These are phyloP conservation scores for Cygnus atratus DNA, from an alignment of 2,113 vertebrate genomes.

Conservation along the genomic window DNA sequence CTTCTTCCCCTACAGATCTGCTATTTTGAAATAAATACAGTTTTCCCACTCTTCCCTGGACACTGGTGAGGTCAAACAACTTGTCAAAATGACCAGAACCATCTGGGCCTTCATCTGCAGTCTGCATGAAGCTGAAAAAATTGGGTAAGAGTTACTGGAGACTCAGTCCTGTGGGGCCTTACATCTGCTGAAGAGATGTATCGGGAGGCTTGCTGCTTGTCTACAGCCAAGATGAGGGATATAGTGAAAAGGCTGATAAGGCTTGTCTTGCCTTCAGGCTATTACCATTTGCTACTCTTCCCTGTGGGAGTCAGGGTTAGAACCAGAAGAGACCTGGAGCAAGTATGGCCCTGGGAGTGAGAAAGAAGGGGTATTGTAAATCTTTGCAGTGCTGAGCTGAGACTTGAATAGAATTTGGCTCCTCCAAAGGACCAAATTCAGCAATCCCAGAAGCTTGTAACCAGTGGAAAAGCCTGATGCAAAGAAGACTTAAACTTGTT, in stretches of 20 bases:
- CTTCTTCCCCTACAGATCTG: not conserved
- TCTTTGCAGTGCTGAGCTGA: not conserved
- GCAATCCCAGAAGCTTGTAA: not conserved
- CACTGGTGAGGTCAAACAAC: no score
- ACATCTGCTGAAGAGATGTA: not conserved
- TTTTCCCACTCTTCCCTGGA: no score
- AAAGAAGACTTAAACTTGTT: not conserved
- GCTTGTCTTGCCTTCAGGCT: not conserved
- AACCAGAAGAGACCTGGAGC: not conserved
- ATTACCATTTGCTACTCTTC: not conserved
- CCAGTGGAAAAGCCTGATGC: not conserved
- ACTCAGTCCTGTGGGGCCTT: no score
- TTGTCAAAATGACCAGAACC: no score
- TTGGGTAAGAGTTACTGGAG: no score
- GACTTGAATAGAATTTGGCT: not conserved
- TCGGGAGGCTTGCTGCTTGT: not conserved
- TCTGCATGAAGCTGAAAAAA: no score
- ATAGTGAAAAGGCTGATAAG: not conserved
- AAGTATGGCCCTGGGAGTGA: no score
- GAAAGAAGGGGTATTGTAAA: not conserved
- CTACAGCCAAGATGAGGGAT: not conserved
- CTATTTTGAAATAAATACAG: not conserved
- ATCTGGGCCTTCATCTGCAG: no score
- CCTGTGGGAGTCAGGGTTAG: not conserved
- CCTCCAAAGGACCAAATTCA: not conserved